A percentile compares a stretch with the other conserved stretches of the same genome.
Evolutionary conservation across 2,888 invertebrate genomes (phyloP).

Genomic region (Caenorhabditis afra): DNA sequence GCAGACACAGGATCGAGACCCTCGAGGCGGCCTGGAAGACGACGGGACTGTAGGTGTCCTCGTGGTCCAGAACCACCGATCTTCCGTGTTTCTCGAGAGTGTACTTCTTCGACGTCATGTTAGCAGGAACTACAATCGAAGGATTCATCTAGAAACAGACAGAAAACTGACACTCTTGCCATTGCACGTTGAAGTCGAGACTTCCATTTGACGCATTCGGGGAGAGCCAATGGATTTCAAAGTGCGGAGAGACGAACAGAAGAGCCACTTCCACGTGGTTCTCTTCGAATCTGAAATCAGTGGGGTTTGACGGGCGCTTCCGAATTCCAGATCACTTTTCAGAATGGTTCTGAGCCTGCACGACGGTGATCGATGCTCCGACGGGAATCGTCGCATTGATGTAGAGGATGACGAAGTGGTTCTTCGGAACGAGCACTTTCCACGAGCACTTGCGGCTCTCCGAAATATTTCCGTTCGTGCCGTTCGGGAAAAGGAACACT

Average conservation of each 20-base stretch:
- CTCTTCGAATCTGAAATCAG: conserved; percentile 15
- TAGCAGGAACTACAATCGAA: conserved; percentile 16
- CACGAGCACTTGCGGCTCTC: conserved; percentile 29
- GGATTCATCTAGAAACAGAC: neutral
- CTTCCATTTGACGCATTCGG: conserved; percentile 22
- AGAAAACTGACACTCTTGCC: conserved; percentile 35
- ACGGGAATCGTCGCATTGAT: conserved; percentile 19
- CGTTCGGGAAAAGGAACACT: conserved; percentile 22
- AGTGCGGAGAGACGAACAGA: conserved; percentile 29
- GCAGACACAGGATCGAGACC: conserved; percentile 36
- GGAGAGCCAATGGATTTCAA: conserved; percentile 27
- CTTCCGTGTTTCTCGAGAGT: conserved; percentile 22
- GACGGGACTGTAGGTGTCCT: conserved; percentile 35
- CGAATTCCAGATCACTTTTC: conserved; percentile 7
- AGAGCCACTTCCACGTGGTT: conserved; percentile 28
- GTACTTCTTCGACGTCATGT: conserved; percentile 26
- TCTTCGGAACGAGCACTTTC: conserved; percentile 13
- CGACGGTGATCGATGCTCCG: conserved; percentile 8
- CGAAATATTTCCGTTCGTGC: neutral
- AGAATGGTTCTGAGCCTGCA: conserved; percentile 23
- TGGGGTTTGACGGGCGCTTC: too few relatives aligned
- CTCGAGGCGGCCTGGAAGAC: conserved; percentile 28
- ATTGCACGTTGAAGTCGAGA: conserved; percentile 35
- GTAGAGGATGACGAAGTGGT: conserved; percentile 40
- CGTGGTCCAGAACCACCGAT: conserved; percentile 33